Evolutionary conservation across 2,888 invertebrate species (phyloP), one percentile per base, ranked within the genome.

Genomic region (Operophtera brumata): DNA sequence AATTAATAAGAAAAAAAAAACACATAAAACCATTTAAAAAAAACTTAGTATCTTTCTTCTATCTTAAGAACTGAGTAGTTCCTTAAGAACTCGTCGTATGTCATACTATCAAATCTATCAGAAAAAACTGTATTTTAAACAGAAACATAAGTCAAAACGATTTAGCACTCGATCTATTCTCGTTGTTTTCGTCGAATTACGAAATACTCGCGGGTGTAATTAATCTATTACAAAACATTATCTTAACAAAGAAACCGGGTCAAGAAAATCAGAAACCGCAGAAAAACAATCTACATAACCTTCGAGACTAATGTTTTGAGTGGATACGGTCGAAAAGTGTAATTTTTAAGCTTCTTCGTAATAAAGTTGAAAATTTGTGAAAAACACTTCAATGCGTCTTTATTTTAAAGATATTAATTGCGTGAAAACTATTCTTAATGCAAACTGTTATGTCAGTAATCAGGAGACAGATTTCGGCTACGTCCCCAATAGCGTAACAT

Each of bases 191-290:
- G 36, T 25, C 47, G 62, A 77, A 80, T 73, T 73, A 76, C 77
- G 69, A 78, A 62, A 63, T 50, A 57, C 67, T 59, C 66, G 8
- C 30, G 30, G 30, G 30, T 66, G 74, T 78, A 85, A 85, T 85
- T 83, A 82, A 82, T 82, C 80, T 80, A 75, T 80, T 78, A 77
- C 80, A 76, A 75, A 70, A 74, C 77, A 77, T 80, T 78, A 79
- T 81, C 84, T 84, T 72, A 77, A 79, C 77, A 67, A 70, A 71
- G 76, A 77, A 88, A 85, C 77, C 77, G 74, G 87, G 86, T 86
- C 87, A 86, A 79, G 86, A 86, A 83, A 86, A 84, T 80, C 69
- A 75, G 50, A 82, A 83, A 82, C 78, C 81, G 75, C 79, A 77
- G 69, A 79, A 80, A 77, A 78, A 74, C 67, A 63, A 69, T 68